Percentiles rank a stretch among this genome's conserved stretches.
These are phyloP conservation scores for Ectropis crepuscularia DNA, from an alignment of 2,888 invertebrate species.

Conservation along the genomic window DNA sequence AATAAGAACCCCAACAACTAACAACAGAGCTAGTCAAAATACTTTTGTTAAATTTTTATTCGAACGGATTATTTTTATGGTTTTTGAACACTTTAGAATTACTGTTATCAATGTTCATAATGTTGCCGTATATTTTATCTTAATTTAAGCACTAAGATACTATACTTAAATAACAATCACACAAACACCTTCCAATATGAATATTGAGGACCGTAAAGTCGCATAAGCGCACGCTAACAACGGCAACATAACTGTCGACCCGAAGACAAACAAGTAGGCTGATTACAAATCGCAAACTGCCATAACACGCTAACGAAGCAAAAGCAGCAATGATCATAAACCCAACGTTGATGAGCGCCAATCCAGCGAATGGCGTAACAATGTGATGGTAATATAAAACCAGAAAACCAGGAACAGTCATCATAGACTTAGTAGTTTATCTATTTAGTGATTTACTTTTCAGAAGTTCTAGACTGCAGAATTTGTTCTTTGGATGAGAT, in stretches of 20 bases:
- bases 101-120: too few species aligned
- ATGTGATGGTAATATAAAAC: slow-evolving; percentile 24
- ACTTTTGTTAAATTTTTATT: too few species aligned
- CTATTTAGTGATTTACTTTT: background rate
- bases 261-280: slow-evolving; percentile 33
- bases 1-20: too few species aligned
- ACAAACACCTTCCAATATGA: background rate
- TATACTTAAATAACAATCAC: too few species aligned
- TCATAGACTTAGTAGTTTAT: background rate
- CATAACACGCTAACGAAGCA: slow-evolving; percentile 23
- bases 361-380: slow-evolving; percentile 26
- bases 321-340: slow-evolving; percentile 23
- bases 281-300: slow-evolving; percentile 35
- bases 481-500: too few species aligned
- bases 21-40: too few species aligned
- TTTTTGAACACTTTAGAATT: too few species aligned
- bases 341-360: slow-evolving; percentile 26
- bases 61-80: too few species aligned
- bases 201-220: slow-evolving; percentile 7
- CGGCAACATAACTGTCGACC: slow-evolving; percentile 36
- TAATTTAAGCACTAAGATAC: too few species aligned
- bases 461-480: too few species aligned
- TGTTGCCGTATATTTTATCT: too few species aligned
- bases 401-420: slow-evolving; percentile 29
- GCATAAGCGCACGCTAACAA: slow-evolving; percentile 26